Evolutionary conservation across 2,888 invertebrate species (phyloP), one percentile per base, ranked within the genome.

Genomic region (Phortica magna): DNA sequence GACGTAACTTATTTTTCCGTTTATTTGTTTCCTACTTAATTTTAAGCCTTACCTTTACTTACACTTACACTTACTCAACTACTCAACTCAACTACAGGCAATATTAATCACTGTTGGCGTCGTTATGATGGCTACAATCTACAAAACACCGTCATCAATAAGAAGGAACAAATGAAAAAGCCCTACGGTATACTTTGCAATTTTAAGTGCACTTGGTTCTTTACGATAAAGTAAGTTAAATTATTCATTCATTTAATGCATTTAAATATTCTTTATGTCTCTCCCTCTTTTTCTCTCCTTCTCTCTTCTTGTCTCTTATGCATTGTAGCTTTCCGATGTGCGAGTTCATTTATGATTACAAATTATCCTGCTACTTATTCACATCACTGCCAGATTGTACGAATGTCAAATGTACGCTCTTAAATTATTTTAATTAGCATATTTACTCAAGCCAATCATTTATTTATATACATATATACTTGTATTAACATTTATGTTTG

Each of bases 301-400:
- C n/a, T n/a, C n/a, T n/a, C n/a, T n/a, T n/a, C n/a, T n/a, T 75
- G 53, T 39, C 4, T 12, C 19, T 55, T n/a, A 64, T 41, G 42
- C 22, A 9, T 82, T 84, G 2, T 83, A 91, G 91, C 78, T 91
- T 87, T 78, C 90, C 90, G 76, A 90, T 91, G 77, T 91, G 91
- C 84, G 91, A 91, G 81, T 91, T 91, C 80, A 89, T 91, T 78
- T 91, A 91, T 79, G 91, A 91, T 81, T 91, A 91, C 80, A 91
- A 91, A 84, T 81, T 91, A 79, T 91, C 91, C 80, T 91, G 91
- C 84, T 90, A 91, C 84, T 89, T 91, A 84, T 91, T 91, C 81
- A 91, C 91, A 76, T 91, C 91, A 90, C 91, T 91, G 90, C 91
- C 91, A 78, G 91, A 91, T 82, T 91, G 91, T 80, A 89, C 91